These are phyloP conservation scores for Corythornis madagascariensis DNA, from an alignment of 2,113 vertebrate genomes.

Conservation along the genomic window DNA sequence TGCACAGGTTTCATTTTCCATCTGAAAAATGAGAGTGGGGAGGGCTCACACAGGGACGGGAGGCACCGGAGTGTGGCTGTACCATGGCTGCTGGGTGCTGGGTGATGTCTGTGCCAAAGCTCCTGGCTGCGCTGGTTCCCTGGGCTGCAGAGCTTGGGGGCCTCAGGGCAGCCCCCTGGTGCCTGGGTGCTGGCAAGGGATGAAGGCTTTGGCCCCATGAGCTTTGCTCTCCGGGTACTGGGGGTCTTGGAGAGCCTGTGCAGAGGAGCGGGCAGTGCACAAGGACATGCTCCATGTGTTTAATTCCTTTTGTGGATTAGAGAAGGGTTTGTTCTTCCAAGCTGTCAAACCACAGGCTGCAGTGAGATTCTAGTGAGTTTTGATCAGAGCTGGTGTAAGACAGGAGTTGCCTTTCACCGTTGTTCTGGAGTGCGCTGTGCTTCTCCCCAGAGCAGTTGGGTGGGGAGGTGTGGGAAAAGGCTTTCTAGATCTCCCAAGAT, in stretches of 20 bases:
- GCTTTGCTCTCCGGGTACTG: not conserved
- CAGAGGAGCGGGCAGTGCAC: not conserved
- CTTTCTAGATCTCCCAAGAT: accelerated
- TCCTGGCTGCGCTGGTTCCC: accelerated
- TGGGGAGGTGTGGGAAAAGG: not conserved
- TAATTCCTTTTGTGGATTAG: not conserved
- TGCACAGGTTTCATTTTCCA: not conserved
- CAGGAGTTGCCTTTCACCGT: not conserved
- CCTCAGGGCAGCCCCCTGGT: not conserved
- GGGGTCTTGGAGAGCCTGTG: accelerated
- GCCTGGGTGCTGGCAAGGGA: not conserved
- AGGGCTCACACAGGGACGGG: not conserved
- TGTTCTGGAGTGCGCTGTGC: accelerated
- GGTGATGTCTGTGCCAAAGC: not conserved
- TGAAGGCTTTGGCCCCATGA: not conserved
- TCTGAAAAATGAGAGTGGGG: accelerated
- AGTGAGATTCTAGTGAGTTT: not conserved
- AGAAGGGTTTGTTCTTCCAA: accelerated
- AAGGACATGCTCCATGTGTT: accelerated
- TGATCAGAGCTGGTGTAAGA: not conserved
- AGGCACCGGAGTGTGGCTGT: too few relatives aligned
- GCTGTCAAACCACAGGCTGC: not conserved
- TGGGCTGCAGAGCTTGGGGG: too few relatives aligned
- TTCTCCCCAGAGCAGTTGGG: accelerated
- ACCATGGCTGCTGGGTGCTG: accelerated